Base-by-base conservation (phyloP, 2,113 vertebrate species). In the Rhinogobius similis region DNA sequence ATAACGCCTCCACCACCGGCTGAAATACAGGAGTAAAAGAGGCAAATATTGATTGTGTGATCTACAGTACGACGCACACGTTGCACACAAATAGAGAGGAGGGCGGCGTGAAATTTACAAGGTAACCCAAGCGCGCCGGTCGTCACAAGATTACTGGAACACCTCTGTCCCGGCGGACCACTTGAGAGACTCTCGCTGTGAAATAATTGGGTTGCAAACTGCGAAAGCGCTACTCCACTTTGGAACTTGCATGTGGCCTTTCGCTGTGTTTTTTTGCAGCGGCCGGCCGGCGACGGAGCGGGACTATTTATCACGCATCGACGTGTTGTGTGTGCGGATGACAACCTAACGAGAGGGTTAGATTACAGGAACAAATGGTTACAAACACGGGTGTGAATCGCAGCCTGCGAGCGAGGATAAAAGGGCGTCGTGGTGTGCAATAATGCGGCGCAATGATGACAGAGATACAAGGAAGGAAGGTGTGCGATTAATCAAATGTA, bases 121-220 rank as follows among this genome's bases (percentile, higher is more conserved):
- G 80, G 79, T 79, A 88, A 80, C 83, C 81, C 82, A 82, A 78
- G 80, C 85, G 80, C 75, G 52, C 56, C 69, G 87, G 83, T 87
- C 88, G 89, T 89, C 83, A 82, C 85, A 82, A 79, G 85, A 88
- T 91, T 87, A 90, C 83, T 76, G 43, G 78, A 86, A 83, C 80
- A 76, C 83, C 75, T 64, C 66, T 38, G 81, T 89, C 90, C 88
- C 90, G 26, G 74, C 87, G 88, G 92, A 87, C 82, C 88, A 91
- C 89, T 91, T 88, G 79, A 90, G 76, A 77, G 81, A 69, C 87
- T 73, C 83, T 90, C 87, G 65, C 77, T 84, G 87, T 84, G 80
- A 90, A 93, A 91, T 92, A 92, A 92, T 92, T 91, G 90, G 88
- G 82, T 82, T 85, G 83, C 87, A 85, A 58, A 86, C 76, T 75